Base-by-base conservation (phyloP, 2,113 vertebrate genomes). In the Colinus virginianus region DNA sequence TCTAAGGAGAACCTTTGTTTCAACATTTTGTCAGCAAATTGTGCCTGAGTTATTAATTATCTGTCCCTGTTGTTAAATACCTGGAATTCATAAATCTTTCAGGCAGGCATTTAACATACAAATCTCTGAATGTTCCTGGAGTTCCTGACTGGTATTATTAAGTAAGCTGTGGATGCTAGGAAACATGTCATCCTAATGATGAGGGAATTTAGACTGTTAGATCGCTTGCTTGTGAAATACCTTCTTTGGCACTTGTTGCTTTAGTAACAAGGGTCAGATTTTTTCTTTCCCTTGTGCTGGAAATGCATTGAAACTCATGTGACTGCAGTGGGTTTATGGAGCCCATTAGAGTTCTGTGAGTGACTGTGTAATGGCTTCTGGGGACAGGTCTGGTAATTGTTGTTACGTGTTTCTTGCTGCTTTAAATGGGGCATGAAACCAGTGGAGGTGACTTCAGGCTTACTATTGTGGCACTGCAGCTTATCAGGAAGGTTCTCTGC, bases 41-140 rank as follows among this genome's bases (percentile, higher is more conserved):
- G 69, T 55, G 58, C 45, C 55, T 32, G 56, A 91, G 84, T 94
- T 96, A 93, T 93, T 97, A 93, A 95, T 94, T 90, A 71, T 78
- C 83, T 86, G 38, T 90, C 91, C 92, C 63, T 69, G 83, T 90
- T 95, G 78, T 88, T 95, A 88, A 95, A 87, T 93, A 95, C 86
- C 94, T 92, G 67, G 87, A 95, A 95, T 85, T 59, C 91, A 55
- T 93, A 94, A 96, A 89, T 93, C 93, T 91, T 84, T 59, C 78
- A 71, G 77, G 62, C 85, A 96, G 85, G 79, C 69, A 17, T 96
- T 97, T 94, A 71, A 61, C 92, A 61, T 82, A 81, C 88, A 96
- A 92, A 87, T 85, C 69, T 66, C 61, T 82, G 80, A 81, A 62
- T 78, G 23, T 92, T 68, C 36, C 22, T 94, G 79, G 45, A 58